Evolutionary conservation across 2,113 vertebrate species (phyloP).

Genomic region (Numenius arquata): DNA sequence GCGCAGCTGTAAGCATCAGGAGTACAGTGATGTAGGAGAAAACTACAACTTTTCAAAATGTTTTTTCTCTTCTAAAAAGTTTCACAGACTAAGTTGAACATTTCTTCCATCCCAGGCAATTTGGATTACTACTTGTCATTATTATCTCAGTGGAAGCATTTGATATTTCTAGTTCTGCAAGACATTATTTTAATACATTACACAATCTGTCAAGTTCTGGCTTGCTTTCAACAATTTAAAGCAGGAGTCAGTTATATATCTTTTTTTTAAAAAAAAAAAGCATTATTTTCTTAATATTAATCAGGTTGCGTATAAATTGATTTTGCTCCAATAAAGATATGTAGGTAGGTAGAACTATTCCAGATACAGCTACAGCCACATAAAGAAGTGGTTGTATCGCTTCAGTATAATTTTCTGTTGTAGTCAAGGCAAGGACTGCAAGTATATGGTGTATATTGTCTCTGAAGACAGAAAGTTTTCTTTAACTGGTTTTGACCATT

Average conservation of each 20-base stretch:
- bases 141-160: background rate
- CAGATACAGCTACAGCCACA: background rate
- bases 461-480: background rate
- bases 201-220: background rate
- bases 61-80: background rate
- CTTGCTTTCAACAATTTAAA: background rate
- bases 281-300: background rate
- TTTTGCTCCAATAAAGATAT: background rate
- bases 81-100: background rate
- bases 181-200: background rate
- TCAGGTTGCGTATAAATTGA: background rate
- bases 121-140: background rate
- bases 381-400: background rate
- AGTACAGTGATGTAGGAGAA: background rate
- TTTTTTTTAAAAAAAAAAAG: background rate
- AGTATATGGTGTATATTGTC: background rate
- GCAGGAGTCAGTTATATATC: accelerated
- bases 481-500: background rate
- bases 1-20: background rate
- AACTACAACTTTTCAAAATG: background rate
- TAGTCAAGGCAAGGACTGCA: background rate
- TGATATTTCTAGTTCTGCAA: background rate
- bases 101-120: background rate
- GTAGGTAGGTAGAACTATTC: background rate
- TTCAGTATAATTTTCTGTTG: background rate